Percentiles rank a stretch among this genome's conserved stretches.
phyloP scores from a whole-genome alignment of 2,113 vertebrate genomes.

The Dendrocopos noguchii region DNA sequence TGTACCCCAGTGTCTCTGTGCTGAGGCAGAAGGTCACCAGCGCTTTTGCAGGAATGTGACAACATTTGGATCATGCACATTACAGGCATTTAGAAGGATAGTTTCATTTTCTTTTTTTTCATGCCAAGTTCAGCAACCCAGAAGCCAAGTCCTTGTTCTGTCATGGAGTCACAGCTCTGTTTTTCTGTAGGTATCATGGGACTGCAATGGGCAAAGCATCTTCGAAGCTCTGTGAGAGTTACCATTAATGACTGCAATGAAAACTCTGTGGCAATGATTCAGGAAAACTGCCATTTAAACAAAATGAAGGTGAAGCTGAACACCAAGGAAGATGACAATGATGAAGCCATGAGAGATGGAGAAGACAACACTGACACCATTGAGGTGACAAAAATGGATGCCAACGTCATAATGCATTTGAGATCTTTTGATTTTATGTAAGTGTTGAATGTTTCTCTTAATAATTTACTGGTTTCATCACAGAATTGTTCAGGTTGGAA shows the following conservation, averaged over 20 bases:
- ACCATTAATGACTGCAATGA: slow-evolving; percentile 96
- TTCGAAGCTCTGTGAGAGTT: slow-evolving; percentile 87
- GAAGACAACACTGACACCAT: slow-evolving; percentile 77
- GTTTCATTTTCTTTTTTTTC: neutral
- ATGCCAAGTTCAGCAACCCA: rapidly evolving
- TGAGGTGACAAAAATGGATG: slow-evolving; percentile 94
- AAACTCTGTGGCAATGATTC: slow-evolving; percentile 90
- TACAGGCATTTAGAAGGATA: neutral
- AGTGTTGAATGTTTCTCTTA: slow-evolving; percentile 62
- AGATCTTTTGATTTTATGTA: slow-evolving; percentile 97
- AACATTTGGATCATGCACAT: too few relatives aligned
- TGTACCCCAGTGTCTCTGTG: neutral
- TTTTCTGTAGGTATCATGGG: slow-evolving; percentile 92
- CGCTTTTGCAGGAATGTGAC: neutral
- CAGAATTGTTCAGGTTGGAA: neutral
- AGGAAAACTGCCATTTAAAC: slow-evolving; percentile 94
- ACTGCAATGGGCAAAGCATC: slow-evolving; percentile 97
- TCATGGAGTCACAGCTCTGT: neutral
- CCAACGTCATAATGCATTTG: slow-evolving; percentile 97
- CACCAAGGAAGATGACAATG: slow-evolving; percentile 67
- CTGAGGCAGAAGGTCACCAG: neutral
- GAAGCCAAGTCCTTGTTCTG: neutral
- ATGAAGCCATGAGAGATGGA: slow-evolving; percentile 60
- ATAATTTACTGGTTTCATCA: neutral
- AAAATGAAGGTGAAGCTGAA: slow-evolving; percentile 83